A percentile compares a stretch with the other conserved stretches of the same genome.
These are phyloP conservation scores for Vulpes ferrilata DNA, from an alignment of 2,113 vertebrate species.

Conservation along the genomic window DNA sequence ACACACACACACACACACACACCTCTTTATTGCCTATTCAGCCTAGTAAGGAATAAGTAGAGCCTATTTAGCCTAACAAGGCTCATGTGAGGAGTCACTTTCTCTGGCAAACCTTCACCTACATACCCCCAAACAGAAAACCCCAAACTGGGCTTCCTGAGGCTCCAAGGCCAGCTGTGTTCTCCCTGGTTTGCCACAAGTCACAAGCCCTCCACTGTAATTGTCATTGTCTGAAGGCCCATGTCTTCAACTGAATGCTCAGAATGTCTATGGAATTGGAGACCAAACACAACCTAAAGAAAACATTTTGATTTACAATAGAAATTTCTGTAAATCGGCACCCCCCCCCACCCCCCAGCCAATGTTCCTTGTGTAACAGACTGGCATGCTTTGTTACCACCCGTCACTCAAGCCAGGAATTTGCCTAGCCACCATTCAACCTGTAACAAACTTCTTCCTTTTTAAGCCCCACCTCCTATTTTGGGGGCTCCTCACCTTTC, in stretches of 20 bases:
- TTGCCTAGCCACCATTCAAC: fast-evolving
- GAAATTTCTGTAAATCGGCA: not conserved
- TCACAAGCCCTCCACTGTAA: not conserved
- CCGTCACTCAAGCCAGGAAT: not conserved
- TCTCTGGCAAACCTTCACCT: not conserved
- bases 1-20: too few relatives aligned
- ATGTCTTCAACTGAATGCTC: not conserved
- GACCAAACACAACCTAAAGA: not conserved
- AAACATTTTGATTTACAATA: not conserved
- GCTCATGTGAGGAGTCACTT: not conserved
- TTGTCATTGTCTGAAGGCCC: not conserved
- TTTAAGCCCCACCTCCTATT: not conserved
- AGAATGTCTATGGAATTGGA: not conserved
- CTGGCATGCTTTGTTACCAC: too few relatives aligned
- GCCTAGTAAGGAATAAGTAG: not conserved
- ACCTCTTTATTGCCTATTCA: not conserved
- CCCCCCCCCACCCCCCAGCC: not conserved
- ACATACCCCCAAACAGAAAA: not conserved
- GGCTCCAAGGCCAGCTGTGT: fast-evolving
- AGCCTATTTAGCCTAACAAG: not conserved
- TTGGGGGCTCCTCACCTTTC: not conserved
- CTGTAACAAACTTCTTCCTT: not conserved
- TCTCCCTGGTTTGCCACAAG: not conserved
- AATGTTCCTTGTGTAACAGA: not conserved
- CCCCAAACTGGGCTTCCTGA: not conserved